Conservation (phyloP, 2,113 vertebrate genomes). For the Vulpes lagopus region DNA sequence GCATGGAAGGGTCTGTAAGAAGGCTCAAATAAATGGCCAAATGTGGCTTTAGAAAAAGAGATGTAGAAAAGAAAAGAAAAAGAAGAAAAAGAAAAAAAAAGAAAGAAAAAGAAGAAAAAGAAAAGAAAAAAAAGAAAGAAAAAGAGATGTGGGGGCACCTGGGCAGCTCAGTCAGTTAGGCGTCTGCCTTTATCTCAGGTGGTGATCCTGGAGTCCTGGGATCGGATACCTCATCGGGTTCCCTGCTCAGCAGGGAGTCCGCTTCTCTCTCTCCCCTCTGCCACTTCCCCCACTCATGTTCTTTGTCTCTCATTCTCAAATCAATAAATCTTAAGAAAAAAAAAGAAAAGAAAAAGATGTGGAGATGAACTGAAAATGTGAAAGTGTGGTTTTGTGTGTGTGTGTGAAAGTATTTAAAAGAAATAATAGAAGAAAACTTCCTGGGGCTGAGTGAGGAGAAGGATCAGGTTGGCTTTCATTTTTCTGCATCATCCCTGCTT, state of each 20-base stretch:
- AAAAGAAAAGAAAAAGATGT: not conserved
- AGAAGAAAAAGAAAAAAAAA: no score
- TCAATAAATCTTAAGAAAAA: not conserved
- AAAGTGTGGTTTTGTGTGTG: no score
- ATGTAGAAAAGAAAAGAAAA: not conserved
- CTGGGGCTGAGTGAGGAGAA: no score
- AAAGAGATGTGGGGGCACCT: not conserved
- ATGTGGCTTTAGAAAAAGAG: not conserved
- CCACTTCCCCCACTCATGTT: not conserved
- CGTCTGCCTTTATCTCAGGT: not conserved
- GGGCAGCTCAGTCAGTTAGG: not conserved
- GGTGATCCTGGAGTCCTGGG: not conserved
- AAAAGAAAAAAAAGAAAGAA: no score
- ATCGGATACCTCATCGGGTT: accelerated
- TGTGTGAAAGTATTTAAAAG: not conserved
- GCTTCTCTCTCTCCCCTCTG: not conserved
- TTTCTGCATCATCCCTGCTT: not conserved
- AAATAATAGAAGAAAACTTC: not conserved
- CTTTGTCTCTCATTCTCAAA: not conserved
- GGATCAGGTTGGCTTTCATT: not conserved
- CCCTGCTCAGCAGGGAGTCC: not conserved
- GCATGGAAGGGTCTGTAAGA: not conserved
- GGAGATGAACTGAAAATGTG: not conserved
- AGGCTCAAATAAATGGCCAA: not conserved
- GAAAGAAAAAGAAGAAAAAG: no score